A percentile compares a stretch with the other conserved stretches of the same genome.
Conservation (phyloP, 30 jellyfish, hydroid and myxozoan species). For the Chrysaora quinquecirrha region DNA sequence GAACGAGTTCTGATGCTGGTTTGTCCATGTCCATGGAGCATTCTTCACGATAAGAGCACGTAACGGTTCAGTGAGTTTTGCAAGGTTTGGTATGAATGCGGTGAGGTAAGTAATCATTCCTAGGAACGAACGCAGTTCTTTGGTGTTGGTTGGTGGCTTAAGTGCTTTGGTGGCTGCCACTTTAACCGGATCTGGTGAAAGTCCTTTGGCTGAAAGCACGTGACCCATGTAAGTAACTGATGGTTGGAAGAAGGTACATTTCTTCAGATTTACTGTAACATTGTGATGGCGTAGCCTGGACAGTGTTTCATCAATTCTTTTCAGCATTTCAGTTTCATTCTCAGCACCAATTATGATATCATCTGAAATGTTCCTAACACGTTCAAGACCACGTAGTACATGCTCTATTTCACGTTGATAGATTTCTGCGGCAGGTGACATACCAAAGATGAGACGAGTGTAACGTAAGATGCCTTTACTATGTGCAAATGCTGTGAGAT, state of each 20-base stretch:
- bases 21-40: slow-evolving; percentile 7
- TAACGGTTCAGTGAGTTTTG: slow-evolving; percentile 24
- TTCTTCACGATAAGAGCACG: neutral
- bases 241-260: slow-evolving; percentile 17
- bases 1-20: slow-evolving; percentile 16
- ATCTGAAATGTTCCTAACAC: slow-evolving; percentile 53
- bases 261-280: slow-evolving; percentile 35
- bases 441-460: slow-evolving; percentile 48
- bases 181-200: slow-evolving; percentile 32
- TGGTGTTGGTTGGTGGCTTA: slow-evolving; percentile 18
- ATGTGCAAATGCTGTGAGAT: slow-evolving; percentile 57
- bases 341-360: slow-evolving; percentile 50
- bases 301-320: slow-evolving; percentile 19
- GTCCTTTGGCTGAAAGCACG: slow-evolving; percentile 14
- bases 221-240: slow-evolving; percentile 16
- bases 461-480: slow-evolving; percentile 44
- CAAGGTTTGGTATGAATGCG: slow-evolving; percentile 22
- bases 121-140: slow-evolving; percentile 25
- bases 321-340: slow-evolving; percentile 19
- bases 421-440: slow-evolving; percentile 66
- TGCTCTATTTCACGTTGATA: slow-evolving; percentile 51
- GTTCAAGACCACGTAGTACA: slow-evolving; percentile 26
- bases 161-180: neutral
- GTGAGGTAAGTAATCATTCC: slow-evolving; percentile 4
- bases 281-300: slow-evolving; percentile 18